A percentile compares a stretch with the other conserved stretches of the same genome.
phyloP scores from a whole-genome alignment of 2,797 vertebrate species.

The Halcyon leucocephala region DNA sequence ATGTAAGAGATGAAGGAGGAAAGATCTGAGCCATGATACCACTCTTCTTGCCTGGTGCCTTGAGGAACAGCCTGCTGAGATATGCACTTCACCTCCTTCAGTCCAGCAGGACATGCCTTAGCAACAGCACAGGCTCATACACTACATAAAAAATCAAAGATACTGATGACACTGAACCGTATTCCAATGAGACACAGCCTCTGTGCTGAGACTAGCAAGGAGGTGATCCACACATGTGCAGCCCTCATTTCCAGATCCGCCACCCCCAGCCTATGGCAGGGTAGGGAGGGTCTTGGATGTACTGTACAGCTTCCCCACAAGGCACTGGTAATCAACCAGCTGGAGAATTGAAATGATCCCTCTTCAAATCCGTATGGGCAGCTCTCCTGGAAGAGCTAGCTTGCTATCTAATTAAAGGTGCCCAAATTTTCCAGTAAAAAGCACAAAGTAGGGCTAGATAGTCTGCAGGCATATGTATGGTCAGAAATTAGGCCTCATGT shows the following conservation, averaged over 20 bases:
- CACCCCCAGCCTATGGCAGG: background rate
- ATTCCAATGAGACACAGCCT: background rate
- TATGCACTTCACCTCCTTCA: background rate
- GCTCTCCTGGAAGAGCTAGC: background rate
- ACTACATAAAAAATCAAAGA: background rate
- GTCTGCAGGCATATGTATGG: background rate
- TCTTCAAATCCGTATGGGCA: background rate
- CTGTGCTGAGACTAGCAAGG: background rate
- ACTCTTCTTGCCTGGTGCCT: background rate
- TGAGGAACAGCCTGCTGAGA: background rate
- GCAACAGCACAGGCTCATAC: background rate
- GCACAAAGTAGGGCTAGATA: background rate
- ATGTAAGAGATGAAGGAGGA: background rate
- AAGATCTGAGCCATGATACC: background rate
- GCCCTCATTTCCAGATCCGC: background rate
- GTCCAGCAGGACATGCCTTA: background rate
- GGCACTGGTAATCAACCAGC: fast-evolving
- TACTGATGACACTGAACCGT: background rate
- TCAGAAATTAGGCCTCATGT: background rate
- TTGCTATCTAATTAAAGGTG: background rate
- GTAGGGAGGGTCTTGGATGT: background rate
- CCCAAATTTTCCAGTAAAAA: background rate
- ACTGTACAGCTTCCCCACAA: fast-evolving
- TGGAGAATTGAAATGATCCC: background rate
- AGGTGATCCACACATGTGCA: background rate